Conservation (phyloP, 2,113 vertebrate genomes). For the Hirundichthys speculiger region DNA sequence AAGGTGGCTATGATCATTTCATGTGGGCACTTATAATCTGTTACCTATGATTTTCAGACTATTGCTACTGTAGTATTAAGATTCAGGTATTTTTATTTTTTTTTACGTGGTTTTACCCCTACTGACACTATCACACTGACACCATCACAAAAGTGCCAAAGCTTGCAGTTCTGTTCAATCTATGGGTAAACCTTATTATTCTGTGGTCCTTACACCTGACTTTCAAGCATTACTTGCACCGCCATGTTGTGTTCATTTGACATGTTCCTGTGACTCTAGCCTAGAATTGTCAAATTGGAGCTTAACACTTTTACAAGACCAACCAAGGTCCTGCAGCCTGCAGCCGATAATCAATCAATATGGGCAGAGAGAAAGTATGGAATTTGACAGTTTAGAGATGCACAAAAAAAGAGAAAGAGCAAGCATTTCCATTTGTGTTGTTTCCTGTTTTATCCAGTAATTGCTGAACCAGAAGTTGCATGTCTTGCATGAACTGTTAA, state of each 20-base stretch:
- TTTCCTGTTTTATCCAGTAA: slow-evolving; percentile 31
- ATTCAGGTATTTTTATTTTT: too few relatives aligned
- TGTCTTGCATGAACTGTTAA: slow-evolving; percentile 21
- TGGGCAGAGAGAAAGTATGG: slow-evolving; percentile 14
- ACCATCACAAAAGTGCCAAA: too few relatives aligned
- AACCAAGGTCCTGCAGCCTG: slow-evolving; percentile 26
- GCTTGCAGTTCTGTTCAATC: too few relatives aligned
- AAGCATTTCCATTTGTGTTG: slow-evolving; percentile 37
- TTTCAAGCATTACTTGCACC: too few relatives aligned
- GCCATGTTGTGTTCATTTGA: not conserved
- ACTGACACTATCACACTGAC: too few relatives aligned
- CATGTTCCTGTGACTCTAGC: slow-evolving; percentile 14
- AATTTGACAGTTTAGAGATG: slow-evolving; percentile 1
- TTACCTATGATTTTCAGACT: too few relatives aligned
- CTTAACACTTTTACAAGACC: slow-evolving; percentile 40
- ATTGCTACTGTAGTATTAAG: too few relatives aligned
- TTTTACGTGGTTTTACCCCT: too few relatives aligned
- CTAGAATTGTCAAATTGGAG: slow-evolving; percentile 23
- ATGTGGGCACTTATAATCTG: too few relatives aligned
- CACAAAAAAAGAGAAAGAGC: slow-evolving; percentile 30
- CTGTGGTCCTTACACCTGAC: too few relatives aligned
- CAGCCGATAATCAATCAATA: slow-evolving; percentile 56
- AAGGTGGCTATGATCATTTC: too few relatives aligned
- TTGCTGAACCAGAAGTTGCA: slow-evolving; percentile 31
- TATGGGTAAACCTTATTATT: too few relatives aligned